Conservation (phyloP, 35 echinoderm and acorn worm genomes). For the Holothuria glaberrima region DNA sequence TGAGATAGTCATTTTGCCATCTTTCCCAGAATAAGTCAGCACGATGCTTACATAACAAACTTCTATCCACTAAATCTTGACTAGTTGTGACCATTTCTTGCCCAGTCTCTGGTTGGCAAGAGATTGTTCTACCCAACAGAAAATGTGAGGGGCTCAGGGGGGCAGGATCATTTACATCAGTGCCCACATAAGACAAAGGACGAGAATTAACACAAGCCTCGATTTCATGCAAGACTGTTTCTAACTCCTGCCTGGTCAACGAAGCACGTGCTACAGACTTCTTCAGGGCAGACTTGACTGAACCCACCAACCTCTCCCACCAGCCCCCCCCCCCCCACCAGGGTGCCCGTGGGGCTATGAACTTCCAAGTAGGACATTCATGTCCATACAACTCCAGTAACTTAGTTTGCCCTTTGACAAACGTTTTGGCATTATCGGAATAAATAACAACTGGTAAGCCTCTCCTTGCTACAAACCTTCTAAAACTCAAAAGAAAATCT, state of each 20-base stretch:
- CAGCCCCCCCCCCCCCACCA: conserved; percentile 22
- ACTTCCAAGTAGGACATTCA: conserved; percentile 31
- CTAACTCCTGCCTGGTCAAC: conserved; percentile 32
- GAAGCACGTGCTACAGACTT: conserved; percentile 17
- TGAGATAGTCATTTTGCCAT: conserved; percentile 34
- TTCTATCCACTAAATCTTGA: conserved; percentile 30
- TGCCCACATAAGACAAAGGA: conserved; percentile 42
- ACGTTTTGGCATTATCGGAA: conserved; percentile 48
- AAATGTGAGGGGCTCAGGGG: conserved; percentile 35
- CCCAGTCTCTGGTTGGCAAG: conserved; percentile 27
- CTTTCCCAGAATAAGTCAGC: conserved; percentile 19
- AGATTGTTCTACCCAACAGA: conserved; percentile 19
- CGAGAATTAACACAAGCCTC: conserved; percentile 41
- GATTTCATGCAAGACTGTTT: conserved; percentile 33
- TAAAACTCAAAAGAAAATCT: conserved; percentile 32
- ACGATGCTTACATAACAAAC: conserved; percentile 19
- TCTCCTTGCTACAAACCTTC: conserved; percentile 4
- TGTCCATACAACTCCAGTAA: background rate
- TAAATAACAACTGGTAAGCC: conserved; percentile 33
- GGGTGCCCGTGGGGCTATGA: conserved; percentile 16
- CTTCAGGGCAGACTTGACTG: conserved; percentile 28
- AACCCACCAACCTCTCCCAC: conserved; percentile 35
- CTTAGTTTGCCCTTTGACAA: conserved; percentile 20
- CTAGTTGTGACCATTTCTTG: background rate
- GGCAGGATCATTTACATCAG: conserved; percentile 13